These are phyloP conservation scores for Xiphophorus couchianus DNA, from an alignment of 2,113 vertebrate species.

Conservation along the genomic window DNA sequence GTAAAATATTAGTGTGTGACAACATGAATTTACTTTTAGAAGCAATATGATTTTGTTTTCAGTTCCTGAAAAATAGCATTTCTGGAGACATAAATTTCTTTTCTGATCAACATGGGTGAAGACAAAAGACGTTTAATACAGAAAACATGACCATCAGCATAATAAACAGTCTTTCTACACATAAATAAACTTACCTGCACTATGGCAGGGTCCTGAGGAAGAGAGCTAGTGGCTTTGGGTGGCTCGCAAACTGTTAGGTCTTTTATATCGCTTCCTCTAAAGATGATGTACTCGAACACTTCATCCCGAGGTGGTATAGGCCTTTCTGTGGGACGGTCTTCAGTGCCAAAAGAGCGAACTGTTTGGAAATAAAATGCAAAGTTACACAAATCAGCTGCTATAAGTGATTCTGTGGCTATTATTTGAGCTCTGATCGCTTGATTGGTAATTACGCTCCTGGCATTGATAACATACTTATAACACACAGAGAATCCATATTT, in stretches of 20 bases:
- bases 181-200: constrained; percentile 85
- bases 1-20: no score
- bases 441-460: no score
- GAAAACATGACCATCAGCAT: background rate
- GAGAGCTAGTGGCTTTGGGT: constrained; percentile 90
- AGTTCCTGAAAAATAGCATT: no score
- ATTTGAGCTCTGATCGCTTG: no score
- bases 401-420: background rate
- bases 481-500: no score
- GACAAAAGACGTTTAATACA: no score
- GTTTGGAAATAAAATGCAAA: constrained; percentile 3
- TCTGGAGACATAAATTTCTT: no score
- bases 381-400: no score
- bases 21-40: no score
- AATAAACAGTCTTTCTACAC: background rate
- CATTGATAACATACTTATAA: no score
- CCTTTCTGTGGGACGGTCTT: constrained; percentile 94
- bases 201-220: constrained; percentile 97
- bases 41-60: no score
- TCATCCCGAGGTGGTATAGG: constrained; percentile 96
- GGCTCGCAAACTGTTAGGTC: constrained; percentile 98
- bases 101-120: no score
- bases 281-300: constrained; percentile 98
- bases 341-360: constrained; percentile 97
- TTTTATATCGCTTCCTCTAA: constrained; percentile 96